Base-by-base conservation (phyloP, 2,888 invertebrate species). In the Xestobium rufovillosum region DNA sequence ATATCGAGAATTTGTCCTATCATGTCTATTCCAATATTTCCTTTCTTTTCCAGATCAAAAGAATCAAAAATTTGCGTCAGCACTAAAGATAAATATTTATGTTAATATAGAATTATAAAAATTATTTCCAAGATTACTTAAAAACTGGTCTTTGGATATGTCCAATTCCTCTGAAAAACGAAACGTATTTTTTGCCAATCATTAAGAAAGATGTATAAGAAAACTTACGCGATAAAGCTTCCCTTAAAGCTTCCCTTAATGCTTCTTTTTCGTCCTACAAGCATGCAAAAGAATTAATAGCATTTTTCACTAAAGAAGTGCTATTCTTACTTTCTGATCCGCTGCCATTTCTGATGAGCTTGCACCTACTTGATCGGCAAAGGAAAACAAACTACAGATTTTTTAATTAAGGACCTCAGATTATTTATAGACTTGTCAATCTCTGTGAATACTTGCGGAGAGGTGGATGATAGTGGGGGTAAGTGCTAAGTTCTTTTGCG, bases 41-140 rank as follows among this genome's bases (percentile, higher is more conserved):
- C 90, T 44, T 79, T 82, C 59, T 87, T 88, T 34, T 89, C 88
- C 46, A 82, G 78, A 65, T 94, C 92, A 60, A 92, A 92, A 9
- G 90, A 87, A 60, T 89, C 87, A 65, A 92, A 92, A 28, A 90
- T 91, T 68, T 87, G 83, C 59, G 83, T 80, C 53, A 92, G 69
- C 67, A 91, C 91, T 92, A 59, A 6, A 51, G 47, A 43, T 36
- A 30, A 26, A 36, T 14, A 11, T 11, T 33, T 9, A 6, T 4
- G 34, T 23, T 26, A 36, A 15, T 36, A 34, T 47, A 19, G n/a
- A 27, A 11, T 9, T 27, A 6, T 6, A 27, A 27, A 10, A 13
- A 13, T 12, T 13, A 3, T 11, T 29, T 16, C n/a, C n/a, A n/a
- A 23, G 56, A 59, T 59, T 52, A 64, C 65, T 57, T 48, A 53